Evolutionary conservation across 2,888 invertebrate genomes (phyloP).

Genomic region (Nezara viridula): DNA sequence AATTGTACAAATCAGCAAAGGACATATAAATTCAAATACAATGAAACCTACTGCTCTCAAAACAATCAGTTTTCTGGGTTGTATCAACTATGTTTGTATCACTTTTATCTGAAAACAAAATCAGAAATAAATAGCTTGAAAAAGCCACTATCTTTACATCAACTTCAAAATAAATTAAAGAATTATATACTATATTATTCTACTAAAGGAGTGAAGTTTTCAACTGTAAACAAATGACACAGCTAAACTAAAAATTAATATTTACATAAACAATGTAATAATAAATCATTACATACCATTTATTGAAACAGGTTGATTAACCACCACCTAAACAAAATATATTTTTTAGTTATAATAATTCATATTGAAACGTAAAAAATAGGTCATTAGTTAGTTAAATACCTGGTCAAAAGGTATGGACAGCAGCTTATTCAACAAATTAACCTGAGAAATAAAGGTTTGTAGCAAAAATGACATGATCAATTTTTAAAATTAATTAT

Average conservation of each 20-base stretch:
- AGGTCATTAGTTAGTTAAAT: not conserved
- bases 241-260: no score
- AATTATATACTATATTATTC: no score
- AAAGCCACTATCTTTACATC: no score
- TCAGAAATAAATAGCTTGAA: not conserved
- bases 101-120: not conserved
- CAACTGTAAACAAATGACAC: no score
- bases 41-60: not conserved
- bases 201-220: no score
- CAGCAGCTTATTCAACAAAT: slow-evolving; percentile 34
- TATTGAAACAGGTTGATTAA: not conserved
- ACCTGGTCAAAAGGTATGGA: slow-evolving; percentile 9
- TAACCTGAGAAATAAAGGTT: not conserved
- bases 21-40: not conserved
- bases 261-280: no score
- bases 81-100: not conserved
- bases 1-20: not conserved
- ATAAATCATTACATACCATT: not conserved
- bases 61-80: not conserved
- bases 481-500: not conserved
- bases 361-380: not conserved
- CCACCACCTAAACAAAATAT: not conserved
- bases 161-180: no score
- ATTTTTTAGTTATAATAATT: not conserved
- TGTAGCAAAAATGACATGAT: not conserved